Evolutionary conservation across 1,140 invertebrate species (phyloP), one percentile per base, ranked within the genome.

Genomic region (Meloidogyne exigua): DNA sequence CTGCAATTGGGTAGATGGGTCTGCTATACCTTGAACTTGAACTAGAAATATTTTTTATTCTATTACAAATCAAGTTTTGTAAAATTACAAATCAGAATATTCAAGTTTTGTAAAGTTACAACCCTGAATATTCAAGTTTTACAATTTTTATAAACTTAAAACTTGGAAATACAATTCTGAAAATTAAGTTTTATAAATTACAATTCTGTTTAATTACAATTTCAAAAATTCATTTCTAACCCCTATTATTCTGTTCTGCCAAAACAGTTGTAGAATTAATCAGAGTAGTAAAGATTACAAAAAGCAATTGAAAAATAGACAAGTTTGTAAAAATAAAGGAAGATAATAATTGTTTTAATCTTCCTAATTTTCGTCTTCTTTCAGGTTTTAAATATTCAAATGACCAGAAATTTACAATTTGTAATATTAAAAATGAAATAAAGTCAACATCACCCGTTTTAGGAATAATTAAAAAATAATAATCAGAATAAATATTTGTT

Each of bases 251-350:
- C n/a, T 36, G 28, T 25, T 42, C 21, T 42, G 66, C 66, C 21
- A 28, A 39, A 66, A n/a, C n/a, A n/a, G 13, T 32, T 26, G 15
- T 2, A 1, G 65, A 26, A 66, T n/a, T 18, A 66, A 23, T 18
- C 25, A 23, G 21, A 32, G n/a, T 32, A 36, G 21, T 42, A 23
- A 68, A 42, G 5, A 68, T 2, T n/a, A 68, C 28, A 68, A 68
- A 68, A 68, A 68, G 21, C 25, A 68, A 25, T 36, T 68, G 28
- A 32, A 42, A 36, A 68, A 68, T 7, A 68, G 5, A 68, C 5
- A 42, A 68, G 21, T 18, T 68, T n/a, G 18, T 42, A 68, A 36
- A 68, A 68, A 68, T 36, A 23, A 9, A n/a, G 1, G 28, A 68
- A 36, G 65, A 10, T 21, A 15, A 21, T 7, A 68, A 42, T 68